Percentiles rank a stretch among this genome's conserved stretches.
These are phyloP conservation scores for Chroicocephalus ridibundus DNA, from an alignment of 2,113 vertebrate species.

Conservation along the genomic window DNA sequence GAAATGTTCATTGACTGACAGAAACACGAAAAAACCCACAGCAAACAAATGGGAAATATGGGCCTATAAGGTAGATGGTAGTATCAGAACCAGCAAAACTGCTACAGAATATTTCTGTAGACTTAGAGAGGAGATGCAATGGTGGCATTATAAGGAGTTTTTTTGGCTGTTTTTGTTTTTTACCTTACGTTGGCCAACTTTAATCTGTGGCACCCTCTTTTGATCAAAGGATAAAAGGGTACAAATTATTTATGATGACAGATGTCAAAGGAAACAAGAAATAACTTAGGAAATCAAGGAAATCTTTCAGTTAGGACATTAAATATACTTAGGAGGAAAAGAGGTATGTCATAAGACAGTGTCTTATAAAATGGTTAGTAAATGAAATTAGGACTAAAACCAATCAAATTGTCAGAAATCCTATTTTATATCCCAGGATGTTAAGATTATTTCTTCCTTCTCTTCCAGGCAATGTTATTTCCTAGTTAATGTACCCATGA, in stretches of 20 bases:
- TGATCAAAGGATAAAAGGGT: background rate
- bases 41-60: background rate
- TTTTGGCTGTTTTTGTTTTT: background rate
- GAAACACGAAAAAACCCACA: background rate
- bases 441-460: conserved; percentile 41
- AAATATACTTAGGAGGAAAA: conserved; percentile 37
- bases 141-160: background rate
- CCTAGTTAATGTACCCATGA: conserved; percentile 20
- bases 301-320: conserved; percentile 25
- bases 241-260: conserved; percentile 3
- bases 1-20: background rate
- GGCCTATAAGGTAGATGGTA: background rate
- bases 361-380: conserved; percentile 19
- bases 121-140: background rate
- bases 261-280: conserved; percentile 42
- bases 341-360: conserved; percentile 5
- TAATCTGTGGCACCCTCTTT: background rate
- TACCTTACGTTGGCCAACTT: background rate
- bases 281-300: conserved; percentile 36
- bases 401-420: conserved; percentile 54
- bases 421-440: conserved; percentile 41
- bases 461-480: conserved; percentile 35
- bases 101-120: background rate
- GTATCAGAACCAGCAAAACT: background rate
- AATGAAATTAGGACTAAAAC: conserved; percentile 40